These are phyloP conservation scores for Lypha dubia DNA, from an alignment of 2,888 invertebrate genomes.

Conservation along the genomic window DNA sequence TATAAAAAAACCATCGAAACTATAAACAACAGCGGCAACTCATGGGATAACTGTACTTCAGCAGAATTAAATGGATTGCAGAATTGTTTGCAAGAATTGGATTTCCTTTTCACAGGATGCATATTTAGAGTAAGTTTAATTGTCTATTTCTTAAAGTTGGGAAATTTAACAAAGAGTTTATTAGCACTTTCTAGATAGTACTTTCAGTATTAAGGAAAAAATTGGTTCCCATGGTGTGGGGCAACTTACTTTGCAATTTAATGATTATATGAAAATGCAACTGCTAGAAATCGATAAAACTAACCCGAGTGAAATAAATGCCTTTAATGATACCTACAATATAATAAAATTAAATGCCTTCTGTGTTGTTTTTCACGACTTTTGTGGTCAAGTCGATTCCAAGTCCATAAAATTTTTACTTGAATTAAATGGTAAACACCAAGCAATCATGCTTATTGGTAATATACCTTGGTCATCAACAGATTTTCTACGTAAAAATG, in stretches of 20 bases:
- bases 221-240: slow-evolving; percentile 75
- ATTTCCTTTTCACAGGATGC: slow-evolving; percentile 84
- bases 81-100: slow-evolving; percentile 87
- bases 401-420: slow-evolving; percentile 89
- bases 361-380: slow-evolving; percentile 87
- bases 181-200: slow-evolving; percentile 77
- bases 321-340: slow-evolving; percentile 86
- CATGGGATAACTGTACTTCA: slow-evolving; percentile 85
- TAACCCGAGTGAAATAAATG: slow-evolving; percentile 86
- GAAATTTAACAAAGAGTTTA: background rate
- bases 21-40: slow-evolving; percentile 86
- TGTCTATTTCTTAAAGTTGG: background rate
- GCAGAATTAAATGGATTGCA: slow-evolving; percentile 87
- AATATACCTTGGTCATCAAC: slow-evolving; percentile 94
- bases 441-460: slow-evolving; percentile 91
- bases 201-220: slow-evolving; percentile 76
- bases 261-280: slow-evolving; percentile 77
- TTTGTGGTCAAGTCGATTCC: slow-evolving; percentile 91
- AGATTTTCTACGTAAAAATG: slow-evolving; percentile 88
- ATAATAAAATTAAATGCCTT: slow-evolving; percentile 87
- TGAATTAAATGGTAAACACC: slow-evolving; percentile 91
- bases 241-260: slow-evolving; percentile 80
- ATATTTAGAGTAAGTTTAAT: slow-evolving; percentile 86
- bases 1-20: slow-evolving; percentile 90
- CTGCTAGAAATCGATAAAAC: slow-evolving; percentile 83